A percentile compares a stretch with the other conserved stretches of the same genome.
Conservation (phyloP, 2,888 invertebrate species). For the Napeogenes inachia region DNA sequence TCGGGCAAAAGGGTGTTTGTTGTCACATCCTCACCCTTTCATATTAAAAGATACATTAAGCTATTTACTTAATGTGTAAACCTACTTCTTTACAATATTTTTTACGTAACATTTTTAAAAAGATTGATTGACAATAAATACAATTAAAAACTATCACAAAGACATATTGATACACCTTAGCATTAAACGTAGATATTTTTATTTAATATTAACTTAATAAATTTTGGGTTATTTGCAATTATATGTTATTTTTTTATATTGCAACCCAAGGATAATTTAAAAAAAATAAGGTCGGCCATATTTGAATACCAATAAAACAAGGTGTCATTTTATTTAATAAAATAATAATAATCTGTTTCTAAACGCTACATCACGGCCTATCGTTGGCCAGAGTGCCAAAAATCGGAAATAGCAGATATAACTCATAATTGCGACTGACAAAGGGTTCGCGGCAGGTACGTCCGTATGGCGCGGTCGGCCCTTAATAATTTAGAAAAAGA, state of each 20-base stretch:
- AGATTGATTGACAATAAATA: not conserved
- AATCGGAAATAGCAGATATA: slow-evolving; percentile 48
- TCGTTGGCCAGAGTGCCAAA: not conserved
- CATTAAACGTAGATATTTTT: too few species aligned
- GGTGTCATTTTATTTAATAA: slow-evolving; percentile 34
- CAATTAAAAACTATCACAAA: not conserved
- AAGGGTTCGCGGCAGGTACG: slow-evolving; percentile 72
- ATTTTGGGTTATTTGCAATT: too few species aligned
- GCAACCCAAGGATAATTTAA: too few species aligned
- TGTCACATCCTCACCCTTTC: slow-evolving; percentile 62
- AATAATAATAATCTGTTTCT: slow-evolving; percentile 11
- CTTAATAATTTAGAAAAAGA: slow-evolving; percentile 74
- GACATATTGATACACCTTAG: too few species aligned
- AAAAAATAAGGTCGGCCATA: too few species aligned
- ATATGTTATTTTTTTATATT: too few species aligned
- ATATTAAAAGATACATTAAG: slow-evolving; percentile 37
- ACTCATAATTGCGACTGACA: slow-evolving; percentile 56
- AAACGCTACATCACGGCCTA: not conserved
- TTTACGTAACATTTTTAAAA: slow-evolving; percentile 12
- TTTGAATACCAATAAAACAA: too few species aligned
- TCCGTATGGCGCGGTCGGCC: slow-evolving; percentile 74
- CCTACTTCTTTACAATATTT: slow-evolving; percentile 23
- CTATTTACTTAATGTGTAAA: slow-evolving; percentile 33
- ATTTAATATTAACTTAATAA: too few species aligned
- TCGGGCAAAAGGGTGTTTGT: slow-evolving; percentile 69